Percentiles rank a stretch among this genome's conserved stretches.
phyloP scores from a whole-genome alignment of 2,113 vertebrate species.

The Myodes glareolus region DNA sequence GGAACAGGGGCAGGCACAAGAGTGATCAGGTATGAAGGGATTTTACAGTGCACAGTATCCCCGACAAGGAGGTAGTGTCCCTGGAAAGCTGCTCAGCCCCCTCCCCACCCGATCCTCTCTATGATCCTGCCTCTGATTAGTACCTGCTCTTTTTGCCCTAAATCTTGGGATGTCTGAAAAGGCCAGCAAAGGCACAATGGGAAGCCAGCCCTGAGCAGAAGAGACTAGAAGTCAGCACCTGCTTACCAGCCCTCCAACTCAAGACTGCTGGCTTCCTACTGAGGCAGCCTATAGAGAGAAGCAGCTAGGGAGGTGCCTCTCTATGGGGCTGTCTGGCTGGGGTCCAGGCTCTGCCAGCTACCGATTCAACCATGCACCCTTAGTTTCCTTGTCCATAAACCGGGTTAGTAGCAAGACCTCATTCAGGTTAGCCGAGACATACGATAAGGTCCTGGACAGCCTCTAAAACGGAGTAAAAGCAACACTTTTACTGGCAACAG shows the following conservation, averaged over 20 bases:
- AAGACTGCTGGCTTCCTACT: background rate
- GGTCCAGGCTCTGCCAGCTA: background rate
- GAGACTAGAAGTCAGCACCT: background rate
- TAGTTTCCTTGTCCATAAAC: background rate
- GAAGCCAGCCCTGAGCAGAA: background rate
- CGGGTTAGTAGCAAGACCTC: background rate
- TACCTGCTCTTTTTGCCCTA: background rate
- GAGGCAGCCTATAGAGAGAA: background rate
- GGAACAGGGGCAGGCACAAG: background rate
- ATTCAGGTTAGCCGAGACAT: background rate
- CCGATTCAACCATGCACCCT: background rate
- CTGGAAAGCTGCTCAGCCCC: background rate
- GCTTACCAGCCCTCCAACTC: background rate
- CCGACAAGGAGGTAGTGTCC: background rate
- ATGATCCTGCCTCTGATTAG: background rate
- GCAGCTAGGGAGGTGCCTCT: fast-evolving
- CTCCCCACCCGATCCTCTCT: background rate
- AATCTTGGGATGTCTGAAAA: background rate
- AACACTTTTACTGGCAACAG: background rate
- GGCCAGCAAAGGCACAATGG: background rate
- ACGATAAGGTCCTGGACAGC: background rate
- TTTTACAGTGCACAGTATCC: background rate
- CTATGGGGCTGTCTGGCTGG: background rate
- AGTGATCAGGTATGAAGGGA: background rate
- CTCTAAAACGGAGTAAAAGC: background rate